Conservation (phyloP, 2,888 invertebrate species). For the Polietes domitor region DNA sequence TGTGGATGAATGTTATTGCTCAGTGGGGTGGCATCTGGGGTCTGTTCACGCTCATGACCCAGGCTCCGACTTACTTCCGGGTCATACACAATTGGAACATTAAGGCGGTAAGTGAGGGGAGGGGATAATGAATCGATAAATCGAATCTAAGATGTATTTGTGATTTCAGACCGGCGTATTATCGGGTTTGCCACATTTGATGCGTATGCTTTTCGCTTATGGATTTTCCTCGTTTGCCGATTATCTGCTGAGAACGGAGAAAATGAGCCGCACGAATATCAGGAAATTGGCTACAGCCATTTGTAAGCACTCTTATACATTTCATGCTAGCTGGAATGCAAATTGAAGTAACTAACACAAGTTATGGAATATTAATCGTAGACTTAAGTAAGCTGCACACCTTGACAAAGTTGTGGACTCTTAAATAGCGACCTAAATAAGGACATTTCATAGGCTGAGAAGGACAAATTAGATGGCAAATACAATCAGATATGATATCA, state of each 20-base stretch:
- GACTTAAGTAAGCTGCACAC: too few species aligned
- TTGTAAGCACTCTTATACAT: conserved; percentile 81
- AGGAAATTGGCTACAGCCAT: conserved; percentile 84
- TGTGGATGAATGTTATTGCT: conserved; percentile 85
- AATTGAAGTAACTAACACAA: too few species aligned
- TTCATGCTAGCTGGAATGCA: too few species aligned
- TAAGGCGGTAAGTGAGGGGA: conserved; percentile 83
- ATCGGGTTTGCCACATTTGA: conserved; percentile 84
- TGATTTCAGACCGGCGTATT: conserved; percentile 82
- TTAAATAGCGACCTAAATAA: too few species aligned
- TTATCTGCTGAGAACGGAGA: conserved; percentile 83
- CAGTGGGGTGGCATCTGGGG: conserved; percentile 88
- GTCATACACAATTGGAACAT: conserved; percentile 87
- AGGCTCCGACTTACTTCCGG: conserved; percentile 87
- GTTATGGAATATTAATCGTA: too few species aligned
- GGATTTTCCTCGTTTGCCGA: conserved; percentile 83
- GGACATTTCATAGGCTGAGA: too few species aligned
- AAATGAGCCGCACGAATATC: conserved; percentile 84
- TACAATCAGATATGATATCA: too few species aligned
- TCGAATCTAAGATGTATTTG: too few species aligned
- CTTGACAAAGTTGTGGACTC: too few species aligned
- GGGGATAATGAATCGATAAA: background rate
- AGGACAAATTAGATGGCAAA: too few species aligned
- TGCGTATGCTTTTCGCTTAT: conserved; percentile 84
- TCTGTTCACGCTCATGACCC: conserved; percentile 86